Evolutionary conservation across 1,140 invertebrate species (phyloP).

Genomic region (Maniola jurtina): DNA sequence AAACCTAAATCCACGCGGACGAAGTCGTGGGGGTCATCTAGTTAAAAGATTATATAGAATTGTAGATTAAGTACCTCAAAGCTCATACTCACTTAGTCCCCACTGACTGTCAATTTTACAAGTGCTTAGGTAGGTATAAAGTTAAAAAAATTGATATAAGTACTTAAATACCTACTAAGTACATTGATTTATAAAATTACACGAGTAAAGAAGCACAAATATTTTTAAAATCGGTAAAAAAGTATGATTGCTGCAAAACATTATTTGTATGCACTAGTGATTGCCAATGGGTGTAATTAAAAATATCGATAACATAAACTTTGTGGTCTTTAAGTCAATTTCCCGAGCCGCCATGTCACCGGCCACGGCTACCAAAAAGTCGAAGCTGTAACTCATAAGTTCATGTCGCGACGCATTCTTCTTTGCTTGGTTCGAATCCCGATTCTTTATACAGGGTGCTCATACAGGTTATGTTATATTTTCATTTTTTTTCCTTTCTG

Average conservation of each 20-base stretch:
- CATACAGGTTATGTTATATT: background rate
- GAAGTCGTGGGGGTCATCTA: too few relatives aligned
- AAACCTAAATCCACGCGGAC: too few relatives aligned
- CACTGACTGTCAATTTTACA: too few relatives aligned
- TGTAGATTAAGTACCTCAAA: too few relatives aligned
- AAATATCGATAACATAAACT: slow-evolving; percentile 25
- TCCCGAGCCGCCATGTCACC: slow-evolving; percentile 43
- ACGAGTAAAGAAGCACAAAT: too few relatives aligned
- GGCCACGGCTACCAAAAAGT: slow-evolving; percentile 54
- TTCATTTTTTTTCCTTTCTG: background rate
- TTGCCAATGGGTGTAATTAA: slow-evolving; percentile 17
- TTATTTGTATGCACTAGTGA: background rate
- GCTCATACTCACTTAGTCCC: too few relatives aligned
- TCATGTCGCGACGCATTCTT: slow-evolving; percentile 69
- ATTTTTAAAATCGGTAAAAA: background rate
- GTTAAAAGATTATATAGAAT: too few relatives aligned
- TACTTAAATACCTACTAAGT: too few relatives aligned
- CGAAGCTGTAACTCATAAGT: slow-evolving; percentile 65
- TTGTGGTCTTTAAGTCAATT: slow-evolving; percentile 27
- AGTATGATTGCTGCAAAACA: background rate
- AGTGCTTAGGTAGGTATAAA: too few relatives aligned
- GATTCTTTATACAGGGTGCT: slow-evolving; percentile 48
- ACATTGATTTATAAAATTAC: too few relatives aligned
- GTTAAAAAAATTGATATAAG: too few relatives aligned
- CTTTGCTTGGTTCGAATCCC: slow-evolving; percentile 45